These are phyloP conservation scores for Mastigias papua DNA, from an alignment of 30 jellyfish, hydroid and myxozoan genomes.

Conservation along the genomic window DNA sequence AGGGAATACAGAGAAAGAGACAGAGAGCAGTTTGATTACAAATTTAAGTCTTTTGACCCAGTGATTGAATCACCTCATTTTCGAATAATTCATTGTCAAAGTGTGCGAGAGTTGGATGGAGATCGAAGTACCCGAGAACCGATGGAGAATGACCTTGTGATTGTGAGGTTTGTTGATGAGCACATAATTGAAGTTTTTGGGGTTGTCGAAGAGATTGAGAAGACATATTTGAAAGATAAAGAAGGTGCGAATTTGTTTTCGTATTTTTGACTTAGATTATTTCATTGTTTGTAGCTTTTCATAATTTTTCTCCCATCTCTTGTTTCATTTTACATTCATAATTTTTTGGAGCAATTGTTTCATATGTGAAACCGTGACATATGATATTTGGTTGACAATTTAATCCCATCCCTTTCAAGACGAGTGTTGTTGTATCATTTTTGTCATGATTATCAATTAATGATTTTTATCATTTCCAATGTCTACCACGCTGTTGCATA, in stretches of 20 bases:
- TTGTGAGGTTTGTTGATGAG: slow-evolving; percentile 62
- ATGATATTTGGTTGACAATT: no score
- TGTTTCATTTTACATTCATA: no score
- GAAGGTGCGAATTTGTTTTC: slow-evolving; percentile 10
- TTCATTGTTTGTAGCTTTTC: background rate
- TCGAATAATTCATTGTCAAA: slow-evolving; percentile 50
- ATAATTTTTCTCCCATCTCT: no score
- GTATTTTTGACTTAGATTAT: background rate
- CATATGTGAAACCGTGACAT: no score
- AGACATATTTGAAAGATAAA: slow-evolving; percentile 15
- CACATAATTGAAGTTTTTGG: slow-evolving; percentile 71
- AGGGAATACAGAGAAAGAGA: slow-evolving; percentile 66
- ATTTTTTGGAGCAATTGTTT: no score
- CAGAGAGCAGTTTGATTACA: slow-evolving; percentile 15
- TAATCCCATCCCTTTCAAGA: no score
- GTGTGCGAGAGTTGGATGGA: slow-evolving; percentile 24
- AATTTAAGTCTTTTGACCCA: slow-evolving; percentile 50
- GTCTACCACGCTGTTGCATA: no score
- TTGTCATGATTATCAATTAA: no score
- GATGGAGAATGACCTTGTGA: slow-evolving; percentile 66
- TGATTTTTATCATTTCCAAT: no score
- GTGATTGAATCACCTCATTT: slow-evolving; percentile 14
- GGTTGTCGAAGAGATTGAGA: slow-evolving; percentile 62
- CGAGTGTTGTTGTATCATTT: no score
- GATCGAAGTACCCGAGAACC: slow-evolving; percentile 27